phyloP scores from a whole-genome alignment of 2,113 vertebrate genomes.

The Oenanthe oenanthe region DNA sequence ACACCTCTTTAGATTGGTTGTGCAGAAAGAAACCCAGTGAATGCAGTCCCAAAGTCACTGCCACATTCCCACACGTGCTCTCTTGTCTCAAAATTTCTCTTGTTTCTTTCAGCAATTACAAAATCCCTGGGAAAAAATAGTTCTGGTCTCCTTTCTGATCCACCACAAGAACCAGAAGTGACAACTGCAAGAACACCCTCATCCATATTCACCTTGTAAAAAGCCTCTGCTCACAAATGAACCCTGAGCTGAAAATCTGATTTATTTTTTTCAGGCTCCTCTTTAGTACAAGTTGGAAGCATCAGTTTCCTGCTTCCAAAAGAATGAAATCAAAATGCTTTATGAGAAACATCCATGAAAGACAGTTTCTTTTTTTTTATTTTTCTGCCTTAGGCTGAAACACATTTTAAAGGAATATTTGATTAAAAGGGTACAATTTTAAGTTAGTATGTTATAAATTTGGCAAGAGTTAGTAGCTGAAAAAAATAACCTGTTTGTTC shows the following conservation, averaged over 20 bases:
- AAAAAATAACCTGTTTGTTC: neutral
- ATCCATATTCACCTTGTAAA: neutral
- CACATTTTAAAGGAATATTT: neutral
- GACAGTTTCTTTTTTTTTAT: neutral
- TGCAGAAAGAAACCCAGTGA: neutral
- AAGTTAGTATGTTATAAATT: neutral
- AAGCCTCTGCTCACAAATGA: fast-evolving
- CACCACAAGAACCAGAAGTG: neutral
- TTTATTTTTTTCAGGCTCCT: neutral
- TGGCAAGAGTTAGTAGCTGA: neutral
- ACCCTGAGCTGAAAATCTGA: neutral
- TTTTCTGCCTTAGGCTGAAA: neutral
- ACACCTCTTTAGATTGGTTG: neutral
- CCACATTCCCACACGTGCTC: neutral
- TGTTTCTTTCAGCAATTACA: neutral
- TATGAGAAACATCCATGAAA: neutral
- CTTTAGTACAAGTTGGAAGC: neutral
- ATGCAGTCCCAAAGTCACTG: neutral
- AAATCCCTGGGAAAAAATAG: neutral
- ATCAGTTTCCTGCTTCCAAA: neutral
- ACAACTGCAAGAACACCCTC: neutral
- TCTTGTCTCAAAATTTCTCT: neutral
- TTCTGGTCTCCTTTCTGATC: neutral
- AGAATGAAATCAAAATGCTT: neutral
- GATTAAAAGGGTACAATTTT: neutral